A percentile compares a stretch with the other conserved stretches of the same genome.
phyloP scores from a whole-genome alignment of 2,113 vertebrate species.

The Genyomyrus donnyi region DNA sequence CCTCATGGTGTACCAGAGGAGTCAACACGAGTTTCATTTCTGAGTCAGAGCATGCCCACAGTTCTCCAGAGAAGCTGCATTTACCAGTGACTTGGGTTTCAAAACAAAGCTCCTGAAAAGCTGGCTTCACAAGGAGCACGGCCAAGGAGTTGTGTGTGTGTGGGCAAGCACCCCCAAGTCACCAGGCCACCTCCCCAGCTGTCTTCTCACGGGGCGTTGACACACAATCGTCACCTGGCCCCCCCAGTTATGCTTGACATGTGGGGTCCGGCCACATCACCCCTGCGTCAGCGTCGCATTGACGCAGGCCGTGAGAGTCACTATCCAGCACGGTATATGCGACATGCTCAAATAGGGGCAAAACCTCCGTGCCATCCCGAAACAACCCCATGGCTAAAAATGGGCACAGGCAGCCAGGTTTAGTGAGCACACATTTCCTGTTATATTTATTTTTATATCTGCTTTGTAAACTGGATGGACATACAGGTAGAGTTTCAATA shows the following conservation, averaged over 20 bases:
- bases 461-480: not conserved
- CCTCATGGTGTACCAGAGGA: not conserved
- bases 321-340: not conserved
- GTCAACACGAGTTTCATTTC: not conserved
- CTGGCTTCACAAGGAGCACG: not conserved
- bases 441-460: constrained; percentile 8
- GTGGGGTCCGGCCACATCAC: not conserved
- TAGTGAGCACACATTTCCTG: not conserved
- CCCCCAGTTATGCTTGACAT: not conserved
- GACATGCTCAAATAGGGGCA: not conserved
- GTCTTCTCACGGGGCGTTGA: not conserved
- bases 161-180: not conserved
- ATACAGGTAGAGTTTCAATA: not conserved
- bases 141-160: not conserved
- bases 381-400: not conserved
- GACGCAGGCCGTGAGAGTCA: not conserved
- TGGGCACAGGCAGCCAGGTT: not conserved
- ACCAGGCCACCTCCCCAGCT: not conserved
- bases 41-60: not conserved
- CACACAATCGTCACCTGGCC: not conserved
- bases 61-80: constrained; percentile 2
- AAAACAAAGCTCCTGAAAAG: constrained; percentile 7
- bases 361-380: not conserved
- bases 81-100: constrained; percentile 1
- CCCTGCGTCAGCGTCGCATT: not conserved